Evolutionary conservation across 2,113 vertebrate species (phyloP), one percentile per base, ranked within the genome.

Genomic region (Neotoma lepida): DNA sequence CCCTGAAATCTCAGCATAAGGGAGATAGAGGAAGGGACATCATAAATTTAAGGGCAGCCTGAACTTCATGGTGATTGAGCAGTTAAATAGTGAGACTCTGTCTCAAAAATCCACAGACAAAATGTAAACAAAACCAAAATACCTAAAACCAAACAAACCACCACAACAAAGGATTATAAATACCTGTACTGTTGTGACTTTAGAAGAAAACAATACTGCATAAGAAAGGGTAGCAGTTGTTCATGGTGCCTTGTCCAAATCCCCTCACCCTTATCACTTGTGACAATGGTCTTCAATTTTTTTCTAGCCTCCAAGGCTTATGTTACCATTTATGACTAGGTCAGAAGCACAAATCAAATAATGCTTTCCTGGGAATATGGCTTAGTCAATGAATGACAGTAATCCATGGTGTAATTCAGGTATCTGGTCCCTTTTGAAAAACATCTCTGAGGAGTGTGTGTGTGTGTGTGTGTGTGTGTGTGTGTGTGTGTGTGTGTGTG

Each of bases 331-430:
- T 61, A 39, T 54, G 54, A 54, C 44, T 66, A 89, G 63, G 20
- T 49, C 17, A 26, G 61, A 96, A 95, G 24, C 86, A 39, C 17
- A 2, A 9, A 87, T 74, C 94, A 92, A 93, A 46, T 46, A 77
- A 86, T 80, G n/a, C 15, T 86, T 0, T 56, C 13, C 44, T 68
- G 54, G 30, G n/a, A 92, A 20, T 74, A 70, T 84, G 8, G 13
- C 26, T 92, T 74, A 94, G 61, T 17, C 54, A 86, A 77, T 73
- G 90, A 77, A 74, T 90, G 77, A 70, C n/a, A 94, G 33, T 39
- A 92, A 86, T 78, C 63, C 8, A 24, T 84, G 10, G n/a, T 76
- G 46, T 68, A 95, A 24, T 39, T 56, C 4, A 93, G 51, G 26
- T 93, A 9, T 24, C 74, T 94, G 35, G 35, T 58, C 26, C 24